A percentile compares a stretch with the other conserved stretches of the same genome.
Evolutionary conservation across 2,888 invertebrate genomes (phyloP).

Genomic region (Trilocha varians): DNA sequence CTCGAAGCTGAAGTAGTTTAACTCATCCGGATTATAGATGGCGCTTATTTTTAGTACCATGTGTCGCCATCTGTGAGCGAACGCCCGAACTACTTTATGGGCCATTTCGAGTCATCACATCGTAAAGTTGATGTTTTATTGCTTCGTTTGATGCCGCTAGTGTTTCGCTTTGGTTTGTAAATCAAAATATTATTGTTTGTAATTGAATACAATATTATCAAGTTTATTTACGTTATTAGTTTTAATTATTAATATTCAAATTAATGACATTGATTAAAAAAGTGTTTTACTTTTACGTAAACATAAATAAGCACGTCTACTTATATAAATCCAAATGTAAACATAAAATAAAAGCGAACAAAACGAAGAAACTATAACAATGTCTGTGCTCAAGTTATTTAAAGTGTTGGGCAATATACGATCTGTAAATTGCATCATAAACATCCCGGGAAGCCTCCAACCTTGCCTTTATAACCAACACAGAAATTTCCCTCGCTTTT

Average conservation of each 20-base stretch:
- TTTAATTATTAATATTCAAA: too few relatives aligned
- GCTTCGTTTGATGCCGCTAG: slow-evolving; percentile 62
- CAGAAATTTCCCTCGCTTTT: slow-evolving; percentile 28
- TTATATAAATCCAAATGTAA: too few relatives aligned
- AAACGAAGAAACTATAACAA: slow-evolving; percentile 26
- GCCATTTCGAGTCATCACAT: slow-evolving; percentile 57
- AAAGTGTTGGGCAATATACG: slow-evolving; percentile 60
- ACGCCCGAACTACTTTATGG: slow-evolving; percentile 57
- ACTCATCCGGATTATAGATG: slow-evolving; percentile 44
- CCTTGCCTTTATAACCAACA: slow-evolving; percentile 15
- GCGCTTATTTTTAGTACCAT: slow-evolving; percentile 35
- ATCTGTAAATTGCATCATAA: slow-evolving; percentile 66
- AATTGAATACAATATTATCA: too few relatives aligned
- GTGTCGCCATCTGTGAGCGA: slow-evolving; percentile 61
- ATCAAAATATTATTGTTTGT: slow-evolving; percentile 6
- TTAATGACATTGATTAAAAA: too few relatives aligned
- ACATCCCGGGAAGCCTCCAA: slow-evolving; percentile 45
- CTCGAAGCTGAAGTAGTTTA: slow-evolving; percentile 27
- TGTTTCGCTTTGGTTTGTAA: slow-evolving; percentile 36
- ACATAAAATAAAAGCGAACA: not conserved
- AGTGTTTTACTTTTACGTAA: too few relatives aligned
- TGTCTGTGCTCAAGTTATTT: slow-evolving; percentile 56
- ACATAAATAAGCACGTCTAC: too few relatives aligned
- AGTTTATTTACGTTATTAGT: too few relatives aligned
- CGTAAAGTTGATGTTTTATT: slow-evolving; percentile 65